phyloP scores from a whole-genome alignment of 1,140 invertebrate genomes.

The Hycleus phaleratus region DNA sequence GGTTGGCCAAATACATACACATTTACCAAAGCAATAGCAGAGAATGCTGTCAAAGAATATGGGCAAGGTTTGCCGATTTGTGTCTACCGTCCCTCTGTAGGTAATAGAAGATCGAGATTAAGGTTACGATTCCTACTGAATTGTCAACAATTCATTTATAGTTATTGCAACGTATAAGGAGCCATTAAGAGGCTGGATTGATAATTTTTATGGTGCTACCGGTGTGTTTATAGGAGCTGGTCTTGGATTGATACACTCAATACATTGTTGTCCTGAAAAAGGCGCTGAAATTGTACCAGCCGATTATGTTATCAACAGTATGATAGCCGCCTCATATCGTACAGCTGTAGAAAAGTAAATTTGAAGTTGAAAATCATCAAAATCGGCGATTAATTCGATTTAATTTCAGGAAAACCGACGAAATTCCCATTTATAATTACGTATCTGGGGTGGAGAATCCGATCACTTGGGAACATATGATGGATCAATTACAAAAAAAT shows the following conservation, averaged over 20 bases:
- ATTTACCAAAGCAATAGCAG: slow-evolving; percentile 57
- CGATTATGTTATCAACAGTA: slow-evolving; percentile 60
- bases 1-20: slow-evolving; percentile 57
- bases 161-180: slow-evolving; percentile 47
- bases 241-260: slow-evolving; percentile 54
- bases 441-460: slow-evolving; percentile 58
- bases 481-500: slow-evolving; percentile 39
- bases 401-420: background rate
- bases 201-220: slow-evolving; percentile 68
- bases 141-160: slow-evolving; percentile 24
- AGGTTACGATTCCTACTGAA: background rate
- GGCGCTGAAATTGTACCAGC: slow-evolving; percentile 62
- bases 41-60: slow-evolving; percentile 46
- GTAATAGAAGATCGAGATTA: slow-evolving; percentile 27
- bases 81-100: slow-evolving; percentile 67
- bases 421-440: slow-evolving; percentile 37
- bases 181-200: slow-evolving; percentile 59
- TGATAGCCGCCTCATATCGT: slow-evolving; percentile 57
- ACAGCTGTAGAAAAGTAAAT: slow-evolving; percentile 42
- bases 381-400: too few relatives aligned
- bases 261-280: slow-evolving; percentile 45
- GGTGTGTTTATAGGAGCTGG: slow-evolving; percentile 49
- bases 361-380: background rate
- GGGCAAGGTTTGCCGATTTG: slow-evolving; percentile 51
- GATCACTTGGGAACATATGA: slow-evolving; percentile 54